Evolutionary conservation across 2,888 invertebrate species (phyloP).

Genomic region (Ornithoptera alexandrae): DNA sequence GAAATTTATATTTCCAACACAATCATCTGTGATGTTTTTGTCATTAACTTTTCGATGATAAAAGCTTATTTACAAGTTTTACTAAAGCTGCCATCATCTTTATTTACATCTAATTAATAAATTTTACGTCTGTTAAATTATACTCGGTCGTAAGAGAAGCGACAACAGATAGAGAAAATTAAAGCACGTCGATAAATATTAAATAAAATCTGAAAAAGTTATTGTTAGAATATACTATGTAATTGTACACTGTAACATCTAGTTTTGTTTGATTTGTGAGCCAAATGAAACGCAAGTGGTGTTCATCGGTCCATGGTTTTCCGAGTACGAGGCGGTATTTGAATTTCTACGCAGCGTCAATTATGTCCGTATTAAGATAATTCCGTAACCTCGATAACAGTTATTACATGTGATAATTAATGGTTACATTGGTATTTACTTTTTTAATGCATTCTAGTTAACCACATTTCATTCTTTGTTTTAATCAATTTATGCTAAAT

Average conservation of each 20-base stretch:
- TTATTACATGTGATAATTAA: slow-evolving; percentile 19
- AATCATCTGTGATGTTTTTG: no score
- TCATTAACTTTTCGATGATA: no score
- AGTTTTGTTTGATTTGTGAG: slow-evolving; percentile 4
- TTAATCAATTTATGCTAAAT: neutral
- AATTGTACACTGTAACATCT: neutral
- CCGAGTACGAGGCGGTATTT: slow-evolving; percentile 8
- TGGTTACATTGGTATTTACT: neutral
- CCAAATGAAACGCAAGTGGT: slow-evolving; percentile 7
- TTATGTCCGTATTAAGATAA: slow-evolving; percentile 17
- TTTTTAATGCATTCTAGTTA: neutral
- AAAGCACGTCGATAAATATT: no score
- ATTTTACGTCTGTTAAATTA: no score
- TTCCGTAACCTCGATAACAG: neutral
- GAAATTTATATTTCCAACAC: no score
- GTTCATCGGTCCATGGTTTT: slow-evolving; percentile 18
- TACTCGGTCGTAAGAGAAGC: no score
- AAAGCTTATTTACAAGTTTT: no score
- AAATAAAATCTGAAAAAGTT: no score
- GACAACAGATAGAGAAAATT: no score
- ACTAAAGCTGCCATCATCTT: no score
- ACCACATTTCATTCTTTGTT: neutral
- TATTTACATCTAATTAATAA: no score
- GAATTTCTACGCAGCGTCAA: slow-evolving; percentile 13
- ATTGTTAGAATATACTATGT: neutral